phyloP scores from a whole-genome alignment of 2,113 vertebrate genomes.

The Crotalus tigris region DNA sequence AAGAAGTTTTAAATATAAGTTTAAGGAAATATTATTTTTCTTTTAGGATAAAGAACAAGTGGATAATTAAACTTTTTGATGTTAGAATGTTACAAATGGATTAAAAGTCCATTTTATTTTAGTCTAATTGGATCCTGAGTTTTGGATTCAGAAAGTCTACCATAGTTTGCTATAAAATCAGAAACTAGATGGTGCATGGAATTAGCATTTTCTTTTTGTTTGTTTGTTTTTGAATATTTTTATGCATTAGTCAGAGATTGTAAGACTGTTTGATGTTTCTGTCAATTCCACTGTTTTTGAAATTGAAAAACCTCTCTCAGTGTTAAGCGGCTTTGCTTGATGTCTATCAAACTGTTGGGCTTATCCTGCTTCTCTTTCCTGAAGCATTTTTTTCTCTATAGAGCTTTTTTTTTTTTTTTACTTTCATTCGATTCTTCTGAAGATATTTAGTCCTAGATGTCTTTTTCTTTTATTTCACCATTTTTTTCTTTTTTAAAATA shows the following conservation, averaged over 20 bases:
- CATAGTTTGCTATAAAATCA: neutral
- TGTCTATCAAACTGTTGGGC: neutral
- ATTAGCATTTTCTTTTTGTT: neutral
- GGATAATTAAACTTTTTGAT: neutral
- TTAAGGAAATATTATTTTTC: neutral
- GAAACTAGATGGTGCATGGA: neutral
- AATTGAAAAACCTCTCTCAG: neutral
- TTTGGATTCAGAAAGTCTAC: neutral
- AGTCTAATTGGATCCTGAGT: neutral
- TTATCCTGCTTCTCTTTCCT: neutral
- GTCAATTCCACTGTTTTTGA: neutral
- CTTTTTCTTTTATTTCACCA: neutral
- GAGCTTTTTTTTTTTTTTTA: neutral
- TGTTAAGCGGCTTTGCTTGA: constrained; percentile 5
- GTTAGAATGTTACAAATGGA: neutral
- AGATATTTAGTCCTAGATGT: neutral
- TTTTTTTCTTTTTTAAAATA: neutral
- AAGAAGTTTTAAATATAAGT: neutral
- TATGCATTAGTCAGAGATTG: neutral
- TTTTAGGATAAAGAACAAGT: neutral
- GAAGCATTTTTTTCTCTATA: neutral
- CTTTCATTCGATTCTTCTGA: neutral
- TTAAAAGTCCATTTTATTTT: neutral
- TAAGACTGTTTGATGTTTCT: constrained; percentile 1
- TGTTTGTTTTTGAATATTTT: neutral